Base-by-base conservation (phyloP, 2,888 invertebrate genomes). In the Oscheius myriophilus region DNA sequence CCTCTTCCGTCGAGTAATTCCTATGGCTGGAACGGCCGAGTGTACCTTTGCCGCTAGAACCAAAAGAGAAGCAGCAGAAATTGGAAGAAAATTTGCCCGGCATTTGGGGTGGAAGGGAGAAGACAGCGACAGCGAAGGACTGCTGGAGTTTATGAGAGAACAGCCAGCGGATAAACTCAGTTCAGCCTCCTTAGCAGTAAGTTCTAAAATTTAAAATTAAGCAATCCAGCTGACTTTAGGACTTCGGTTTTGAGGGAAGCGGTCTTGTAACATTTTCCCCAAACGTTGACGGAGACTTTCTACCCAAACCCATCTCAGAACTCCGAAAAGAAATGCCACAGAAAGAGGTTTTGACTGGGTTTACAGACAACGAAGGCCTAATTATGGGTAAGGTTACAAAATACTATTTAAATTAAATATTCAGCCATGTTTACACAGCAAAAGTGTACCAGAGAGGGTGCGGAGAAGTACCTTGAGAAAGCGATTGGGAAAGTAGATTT, bases 1-100 rank as follows among this genome's bases (percentile, higher is more conserved):
- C 52, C 71, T 82, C 0, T 82, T 82, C 71, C 69, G 78, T 25
- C 55, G 78, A 12, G 75, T 79, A 6, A 78, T 80, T 49, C 76
- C 80, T 49, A 80, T 82, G 80, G 77, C 75, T 18, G 82, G 82
- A 1, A 69, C 66, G 23, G 75, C 62, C 6, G 73, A 73, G 55
- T 78, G 78, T 61, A 73, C 72, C 53, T 79, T 77, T 46, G 75
- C 75, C 0, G 45, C 70, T 43, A 51, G 73, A 52, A 70, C 72
- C 1, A 72, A 64, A 55, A 72, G 76, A 43, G 71, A 70, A 16
- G 71, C 75, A 49, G 66, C 75, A 3, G 52, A 49, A 25, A 33
- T 76, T 23, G 66, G 73, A 7, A 69, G 61, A 25, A 75, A 80
- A 53, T 78, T 68, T 57, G 78, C 73, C 0, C 55, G 70, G 41